phyloP scores from a whole-genome alignment of 2,888 invertebrate species.

The Nomada flava region DNA sequence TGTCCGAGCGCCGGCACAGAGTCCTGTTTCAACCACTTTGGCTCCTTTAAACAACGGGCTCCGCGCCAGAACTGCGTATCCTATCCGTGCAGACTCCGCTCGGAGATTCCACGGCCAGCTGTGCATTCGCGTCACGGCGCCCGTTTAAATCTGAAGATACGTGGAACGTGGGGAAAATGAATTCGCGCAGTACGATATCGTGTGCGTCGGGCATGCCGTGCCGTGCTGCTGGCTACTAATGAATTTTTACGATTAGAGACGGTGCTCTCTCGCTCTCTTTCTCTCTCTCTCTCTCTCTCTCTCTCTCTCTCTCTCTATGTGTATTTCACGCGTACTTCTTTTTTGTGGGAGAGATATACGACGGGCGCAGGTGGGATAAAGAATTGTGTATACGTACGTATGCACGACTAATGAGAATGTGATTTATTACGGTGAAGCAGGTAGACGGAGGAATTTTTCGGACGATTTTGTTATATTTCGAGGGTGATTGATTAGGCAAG shows the following conservation, averaged over 20 bases:
- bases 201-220: slow-evolving; percentile 15
- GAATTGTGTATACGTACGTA: too few species aligned
- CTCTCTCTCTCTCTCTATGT: background rate
- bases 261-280: background rate
- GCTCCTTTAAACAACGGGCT: slow-evolving; percentile 67
- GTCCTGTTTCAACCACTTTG: slow-evolving; percentile 67
- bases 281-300: too few species aligned
- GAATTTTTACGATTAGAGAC: slow-evolving; percentile 54
- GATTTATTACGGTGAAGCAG: background rate
- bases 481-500: too few species aligned
- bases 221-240: slow-evolving; percentile 18
- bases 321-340: background rate
- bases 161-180: slow-evolving; percentile 61
- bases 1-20: slow-evolving; percentile 56
- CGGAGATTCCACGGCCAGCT: slow-evolving; percentile 49
- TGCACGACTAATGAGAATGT: background rate
- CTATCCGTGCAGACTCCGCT: slow-evolving; percentile 40
- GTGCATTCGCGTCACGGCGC: slow-evolving; percentile 64
- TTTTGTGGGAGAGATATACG: background rate
- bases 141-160: slow-evolving; percentile 67
- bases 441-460: too few species aligned
- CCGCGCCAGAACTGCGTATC: slow-evolving; percentile 65
- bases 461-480: too few species aligned
- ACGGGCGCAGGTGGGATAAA: background rate
- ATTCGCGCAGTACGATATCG: slow-evolving; percentile 56